Evolutionary conservation across 2,797 vertebrate genomes (phyloP), one percentile per base, ranked within the genome.

Genomic region (Psittacula derbiana): DNA sequence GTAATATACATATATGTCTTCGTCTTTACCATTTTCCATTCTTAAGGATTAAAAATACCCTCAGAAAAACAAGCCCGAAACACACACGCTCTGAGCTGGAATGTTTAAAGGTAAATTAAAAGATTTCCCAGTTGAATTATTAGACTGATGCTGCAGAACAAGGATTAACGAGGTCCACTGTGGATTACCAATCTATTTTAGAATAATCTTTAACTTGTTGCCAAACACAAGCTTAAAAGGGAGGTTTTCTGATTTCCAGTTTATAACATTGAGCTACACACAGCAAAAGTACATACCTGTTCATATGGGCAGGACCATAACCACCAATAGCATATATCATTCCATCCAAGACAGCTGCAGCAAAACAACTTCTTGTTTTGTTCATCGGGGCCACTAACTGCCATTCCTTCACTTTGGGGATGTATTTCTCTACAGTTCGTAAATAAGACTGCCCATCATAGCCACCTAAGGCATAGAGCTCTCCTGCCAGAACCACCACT

Each of bases 291-390:
- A 86, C 86, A 4, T 98, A 99, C 57, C 57, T 58, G 57, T 58
- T 58, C 57, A 58, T 58, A 58, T 99, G 99, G 14, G 99, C 99
- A 9, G 99, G 99, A 4, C 99, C 99, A 1, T 99, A 99, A 7
- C 99, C 99, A 33, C 99, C 99, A 13, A 99, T 99, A 92, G 99
- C 99, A 2, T 99, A 99, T 70, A 99, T 98, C 99, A 99, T 99
- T n/a, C 99, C 99, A 12, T 99, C 99, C 92, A 99, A 96, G 62
- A 99, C 99, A 0, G 99, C 99, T 0, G 99, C 99, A 19, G 99
- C 98, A 72, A 99, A 99, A 96, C 99, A 99, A 90, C 99, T 99
- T 71, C 99, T 98, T 1, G 99, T 99, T 91, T 99, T 99, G 30
- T 98, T 99, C 99, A 99, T 99, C 5, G 99, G 99, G 12, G 99